Conservation (phyloP, 64 coral and sea anemone genomes). For the Actinia tenebrosa region DNA sequence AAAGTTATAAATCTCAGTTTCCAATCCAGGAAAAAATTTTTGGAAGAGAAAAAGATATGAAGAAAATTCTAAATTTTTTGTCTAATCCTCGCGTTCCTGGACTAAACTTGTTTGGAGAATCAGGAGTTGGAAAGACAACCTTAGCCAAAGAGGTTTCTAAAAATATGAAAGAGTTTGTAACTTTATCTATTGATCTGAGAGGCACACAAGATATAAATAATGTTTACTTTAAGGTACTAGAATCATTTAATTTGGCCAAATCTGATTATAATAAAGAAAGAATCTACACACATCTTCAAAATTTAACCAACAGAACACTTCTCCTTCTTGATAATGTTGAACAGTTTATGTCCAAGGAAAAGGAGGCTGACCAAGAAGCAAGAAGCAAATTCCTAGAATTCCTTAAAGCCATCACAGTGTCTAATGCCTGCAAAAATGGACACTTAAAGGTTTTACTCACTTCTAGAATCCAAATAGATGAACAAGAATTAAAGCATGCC, state of each 20-base stretch:
- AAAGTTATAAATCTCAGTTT: no score
- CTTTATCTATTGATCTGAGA: conserved; percentile 19
- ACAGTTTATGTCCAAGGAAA: conserved; percentile 6
- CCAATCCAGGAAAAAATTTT: neutral
- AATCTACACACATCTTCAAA: neutral
- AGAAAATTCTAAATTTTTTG: neutral
- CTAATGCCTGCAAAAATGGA: neutral
- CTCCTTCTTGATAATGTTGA: conserved; percentile 41
- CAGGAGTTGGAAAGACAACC: conserved; percentile 18
- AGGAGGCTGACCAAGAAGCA: neutral
- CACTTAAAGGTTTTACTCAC: conserved; percentile 22
- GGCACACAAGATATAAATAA: neutral
- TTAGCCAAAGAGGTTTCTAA: conserved; percentile 27
- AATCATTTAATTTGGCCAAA: neutral
- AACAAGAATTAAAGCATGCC: no score
- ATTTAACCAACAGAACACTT: neutral
- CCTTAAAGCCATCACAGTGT: neutral
- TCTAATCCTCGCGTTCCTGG: neutral
- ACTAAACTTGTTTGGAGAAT: neutral
- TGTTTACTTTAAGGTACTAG: conserved; percentile 25
- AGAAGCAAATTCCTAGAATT: conserved; percentile 5
- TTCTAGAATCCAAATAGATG: conserved; percentile 1
- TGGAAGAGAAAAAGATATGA: neutral
- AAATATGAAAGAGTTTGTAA: neutral
- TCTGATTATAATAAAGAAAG: no score